These are phyloP conservation scores for Tadarida brasiliensis DNA, from an alignment of 2,797 vertebrate genomes.

Conservation along the genomic window DNA sequence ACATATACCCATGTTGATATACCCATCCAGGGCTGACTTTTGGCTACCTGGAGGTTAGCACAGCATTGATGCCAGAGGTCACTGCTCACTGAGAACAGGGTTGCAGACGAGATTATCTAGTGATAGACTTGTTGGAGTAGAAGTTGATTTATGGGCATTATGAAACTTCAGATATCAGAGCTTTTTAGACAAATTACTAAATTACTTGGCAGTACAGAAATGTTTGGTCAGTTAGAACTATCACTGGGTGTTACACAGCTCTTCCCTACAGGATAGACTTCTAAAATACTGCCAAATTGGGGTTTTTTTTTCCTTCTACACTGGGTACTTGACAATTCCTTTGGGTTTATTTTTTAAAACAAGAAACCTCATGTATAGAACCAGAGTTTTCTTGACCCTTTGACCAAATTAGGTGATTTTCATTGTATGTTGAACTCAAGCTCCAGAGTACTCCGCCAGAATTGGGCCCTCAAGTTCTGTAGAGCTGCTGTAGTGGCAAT, in stretches of 20 bases:
- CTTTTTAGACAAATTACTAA: conserved; percentile 8
- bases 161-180: not conserved
- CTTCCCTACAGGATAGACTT: not conserved
- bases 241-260: not conserved
- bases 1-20: not conserved
- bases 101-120: not conserved
- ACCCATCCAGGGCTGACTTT: not conserved
- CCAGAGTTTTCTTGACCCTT: not conserved
- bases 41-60: not conserved
- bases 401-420: conserved; percentile 15
- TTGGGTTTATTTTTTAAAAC: not conserved
- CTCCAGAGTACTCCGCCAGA: not conserved
- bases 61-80: not conserved
- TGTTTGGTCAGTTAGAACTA: not conserved
- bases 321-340: not conserved
- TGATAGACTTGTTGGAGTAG: not conserved
- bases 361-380: not conserved
- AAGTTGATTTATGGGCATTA: not conserved
- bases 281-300: not conserved
- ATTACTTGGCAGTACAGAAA: not conserved
- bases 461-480: not conserved
- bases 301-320: not conserved
- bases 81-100: not conserved
- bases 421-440: not conserved
- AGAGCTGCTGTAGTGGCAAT: not conserved